phyloP scores from a whole-genome alignment of 1,140 invertebrate genomes.

The Cheumatopsyche charites region DNA sequence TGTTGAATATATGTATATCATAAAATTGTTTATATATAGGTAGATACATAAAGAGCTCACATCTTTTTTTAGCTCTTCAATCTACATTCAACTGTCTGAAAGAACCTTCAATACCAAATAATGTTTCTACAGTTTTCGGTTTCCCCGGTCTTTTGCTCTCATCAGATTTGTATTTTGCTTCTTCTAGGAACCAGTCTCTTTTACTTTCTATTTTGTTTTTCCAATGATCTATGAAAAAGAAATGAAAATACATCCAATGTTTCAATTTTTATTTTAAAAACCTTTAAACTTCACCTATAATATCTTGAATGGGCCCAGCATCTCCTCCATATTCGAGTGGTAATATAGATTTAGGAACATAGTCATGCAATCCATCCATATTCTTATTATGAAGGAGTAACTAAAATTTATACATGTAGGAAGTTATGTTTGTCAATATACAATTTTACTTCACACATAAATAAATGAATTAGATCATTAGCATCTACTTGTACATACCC shows the following conservation, averaged over 20 bases:
- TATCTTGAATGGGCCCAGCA: constrained; percentile 56
- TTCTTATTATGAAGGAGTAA: constrained; percentile 61
- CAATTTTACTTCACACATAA: background rate
- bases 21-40: too few species aligned
- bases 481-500: constrained; percentile 50
- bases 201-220: constrained; percentile 60
- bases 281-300: constrained; percentile 50
- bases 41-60: too few species aligned
- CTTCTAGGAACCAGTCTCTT: constrained; percentile 59
- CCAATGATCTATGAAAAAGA: constrained; percentile 56
- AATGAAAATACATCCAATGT: too few species aligned
- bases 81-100: constrained; percentile 58
- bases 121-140: constrained; percentile 57
- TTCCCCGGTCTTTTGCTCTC: constrained; percentile 63
- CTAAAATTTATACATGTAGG: constrained; percentile 51
- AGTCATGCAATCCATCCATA: constrained; percentile 57
- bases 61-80: constrained; percentile 1
- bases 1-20: too few species aligned
- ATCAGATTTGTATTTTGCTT: constrained; percentile 60
- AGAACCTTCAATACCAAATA: constrained; percentile 65
- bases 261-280: too few species aligned
- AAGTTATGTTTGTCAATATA: background rate
- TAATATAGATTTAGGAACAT: constrained; percentile 60
- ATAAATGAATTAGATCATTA: background rate
- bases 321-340: constrained; percentile 65